Conservation (phyloP, 2,113 vertebrate species). For the Alectura lathami region DNA sequence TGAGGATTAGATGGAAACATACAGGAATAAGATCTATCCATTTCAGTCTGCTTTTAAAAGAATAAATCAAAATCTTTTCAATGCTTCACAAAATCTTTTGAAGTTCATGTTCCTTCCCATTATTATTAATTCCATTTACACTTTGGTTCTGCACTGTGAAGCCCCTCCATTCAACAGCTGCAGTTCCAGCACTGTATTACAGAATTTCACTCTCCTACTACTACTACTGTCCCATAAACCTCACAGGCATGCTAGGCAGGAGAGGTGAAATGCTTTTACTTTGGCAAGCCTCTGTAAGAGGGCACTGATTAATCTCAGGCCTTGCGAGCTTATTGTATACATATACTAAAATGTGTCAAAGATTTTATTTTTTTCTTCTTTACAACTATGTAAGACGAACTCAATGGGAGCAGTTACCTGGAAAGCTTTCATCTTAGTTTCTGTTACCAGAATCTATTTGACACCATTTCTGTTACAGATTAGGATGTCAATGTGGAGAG, state of each 20-base stretch:
- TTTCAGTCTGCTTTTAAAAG: not conserved
- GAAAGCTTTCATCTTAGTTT: slow-evolving; percentile 27
- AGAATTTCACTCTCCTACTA: not conserved
- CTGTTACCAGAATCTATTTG: slow-evolving; percentile 18
- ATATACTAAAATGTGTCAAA: not conserved
- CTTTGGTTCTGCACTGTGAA: not conserved
- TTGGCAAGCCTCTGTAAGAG: not conserved
- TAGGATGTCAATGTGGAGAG: slow-evolving; percentile 60
- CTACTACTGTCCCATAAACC: not conserved
- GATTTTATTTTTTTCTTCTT: not conserved
- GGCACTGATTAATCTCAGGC: not conserved
- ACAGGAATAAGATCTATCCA: not conserved
- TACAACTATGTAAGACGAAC: not conserved
- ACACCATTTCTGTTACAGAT: slow-evolving; percentile 73
- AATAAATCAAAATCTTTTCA: not conserved
- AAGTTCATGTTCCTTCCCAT: not conserved
- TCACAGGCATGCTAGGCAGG: rapidly evolving
- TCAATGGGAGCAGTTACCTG: not conserved
- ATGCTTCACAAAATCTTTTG: not conserved
- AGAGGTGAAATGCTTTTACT: slow-evolving; percentile 8
- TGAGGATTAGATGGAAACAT: not conserved
- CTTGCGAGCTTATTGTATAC: not conserved
- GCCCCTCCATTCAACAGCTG: not conserved
- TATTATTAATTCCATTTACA: not conserved
- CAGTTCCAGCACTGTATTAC: not conserved